Evolutionary conservation across 2,888 invertebrate genomes (phyloP).

Genomic region (Nymphalis c-album): DNA sequence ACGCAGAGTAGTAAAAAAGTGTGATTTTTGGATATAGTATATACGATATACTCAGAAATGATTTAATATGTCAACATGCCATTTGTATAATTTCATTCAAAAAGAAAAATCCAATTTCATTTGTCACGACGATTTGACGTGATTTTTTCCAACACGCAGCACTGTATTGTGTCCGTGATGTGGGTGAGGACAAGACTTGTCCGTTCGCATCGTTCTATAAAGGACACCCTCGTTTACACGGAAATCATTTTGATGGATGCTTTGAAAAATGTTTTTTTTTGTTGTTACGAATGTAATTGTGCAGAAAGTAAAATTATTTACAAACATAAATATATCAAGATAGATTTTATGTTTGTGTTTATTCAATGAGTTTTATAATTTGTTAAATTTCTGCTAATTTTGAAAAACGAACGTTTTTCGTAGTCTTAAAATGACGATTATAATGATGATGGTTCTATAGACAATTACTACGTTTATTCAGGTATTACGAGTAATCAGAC

Average conservation of each 20-base stretch:
- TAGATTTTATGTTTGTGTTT: no score
- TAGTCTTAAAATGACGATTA: no score
- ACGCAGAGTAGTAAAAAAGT: no score
- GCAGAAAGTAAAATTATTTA: constrained; percentile 18
- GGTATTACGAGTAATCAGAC: no score
- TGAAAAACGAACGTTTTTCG: no score
- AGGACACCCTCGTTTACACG: constrained; percentile 61
- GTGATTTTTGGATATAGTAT: no score
- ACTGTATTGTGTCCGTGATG: constrained; percentile 72
- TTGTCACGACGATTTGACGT: constrained; percentile 59
- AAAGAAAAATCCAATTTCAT: constrained; percentile 58
- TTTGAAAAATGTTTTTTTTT: constrained; percentile 62
- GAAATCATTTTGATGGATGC: constrained; percentile 73
- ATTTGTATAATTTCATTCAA: constrained; percentile 31
- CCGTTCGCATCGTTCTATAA: constrained; percentile 53
- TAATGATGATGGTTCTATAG: no score
- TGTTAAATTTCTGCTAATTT: no score
- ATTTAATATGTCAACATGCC: constrained; percentile 14
- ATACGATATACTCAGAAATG: background rate
- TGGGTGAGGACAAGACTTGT: constrained; percentile 67
- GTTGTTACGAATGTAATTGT: constrained; percentile 54
- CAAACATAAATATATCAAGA: background rate
- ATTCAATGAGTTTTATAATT: no score
- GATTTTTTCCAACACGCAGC: constrained; percentile 62
- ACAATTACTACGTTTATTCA: no score